phyloP scores from a whole-genome alignment of 2,113 vertebrate genomes.

The Emydura subglobosa region DNA sequence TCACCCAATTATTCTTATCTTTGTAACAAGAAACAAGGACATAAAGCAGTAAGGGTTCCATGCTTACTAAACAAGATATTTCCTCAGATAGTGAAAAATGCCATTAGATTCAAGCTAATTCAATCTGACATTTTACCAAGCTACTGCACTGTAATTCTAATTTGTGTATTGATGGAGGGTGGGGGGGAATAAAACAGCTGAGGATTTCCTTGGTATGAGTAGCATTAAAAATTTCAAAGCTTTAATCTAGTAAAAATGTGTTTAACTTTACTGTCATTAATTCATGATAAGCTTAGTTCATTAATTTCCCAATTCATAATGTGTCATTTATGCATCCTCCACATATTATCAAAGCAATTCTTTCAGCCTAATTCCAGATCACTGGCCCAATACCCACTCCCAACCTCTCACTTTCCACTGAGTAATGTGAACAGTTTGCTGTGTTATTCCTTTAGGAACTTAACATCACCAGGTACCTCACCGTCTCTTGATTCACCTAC shows the following conservation, averaged over 20 bases:
- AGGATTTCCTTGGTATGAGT: background rate
- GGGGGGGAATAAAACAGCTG: background rate
- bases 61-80: background rate
- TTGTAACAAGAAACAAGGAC: background rate
- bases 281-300: background rate
- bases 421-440: background rate
- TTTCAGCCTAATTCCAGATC: background rate
- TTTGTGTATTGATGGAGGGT: background rate
- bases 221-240: background rate
- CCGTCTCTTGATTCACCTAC: background rate
- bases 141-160: background rate
- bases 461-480: background rate
- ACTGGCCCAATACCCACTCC: background rate
- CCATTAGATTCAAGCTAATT: background rate
- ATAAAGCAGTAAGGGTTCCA: background rate
- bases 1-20: background rate
- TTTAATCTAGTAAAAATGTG: background rate
- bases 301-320: background rate
- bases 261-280: background rate
- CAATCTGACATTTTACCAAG: background rate
- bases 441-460: background rate
- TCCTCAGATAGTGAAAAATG: background rate
- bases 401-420: background rate
- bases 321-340: background rate
- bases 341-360: background rate